Evolutionary conservation across 1,140 invertebrate species (phyloP).

Genomic region (Drosophila hydei): DNA sequence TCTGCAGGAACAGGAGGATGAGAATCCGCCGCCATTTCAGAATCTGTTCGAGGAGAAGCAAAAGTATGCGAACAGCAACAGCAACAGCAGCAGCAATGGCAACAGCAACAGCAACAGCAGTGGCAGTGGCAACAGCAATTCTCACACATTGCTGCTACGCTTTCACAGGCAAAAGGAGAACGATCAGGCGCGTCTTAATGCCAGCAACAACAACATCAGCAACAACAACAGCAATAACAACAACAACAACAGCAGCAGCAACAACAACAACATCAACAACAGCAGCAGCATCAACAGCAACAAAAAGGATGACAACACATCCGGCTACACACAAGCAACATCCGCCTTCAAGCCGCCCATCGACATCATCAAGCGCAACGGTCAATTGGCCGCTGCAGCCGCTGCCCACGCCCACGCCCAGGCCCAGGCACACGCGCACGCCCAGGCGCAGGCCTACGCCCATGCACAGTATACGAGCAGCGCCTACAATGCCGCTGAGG

Average conservation of each 20-base stretch:
- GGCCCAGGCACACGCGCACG: slow-evolving; percentile 65
- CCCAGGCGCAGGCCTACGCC: slow-evolving; percentile 26
- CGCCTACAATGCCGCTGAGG: slow-evolving; percentile 61
- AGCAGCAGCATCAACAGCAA: neutral
- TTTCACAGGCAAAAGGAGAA: slow-evolving; percentile 83
- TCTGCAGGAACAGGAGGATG: slow-evolving; percentile 87
- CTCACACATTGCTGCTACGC: slow-evolving; percentile 58
- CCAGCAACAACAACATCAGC: slow-evolving; percentile 26
- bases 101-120: slow-evolving; percentile 9
- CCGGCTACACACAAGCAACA: slow-evolving; percentile 85
- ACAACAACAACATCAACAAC: slow-evolving; percentile 16
- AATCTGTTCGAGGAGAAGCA: slow-evolving; percentile 94
- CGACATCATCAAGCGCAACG: slow-evolving; percentile 85
- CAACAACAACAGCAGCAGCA: neutral
- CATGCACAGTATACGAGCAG: slow-evolving; percentile 49
- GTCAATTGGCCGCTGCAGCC: slow-evolving; percentile 72
- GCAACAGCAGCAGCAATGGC: slow-evolving; percentile 13
- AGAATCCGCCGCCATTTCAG: slow-evolving; percentile 92
- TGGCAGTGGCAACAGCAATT: slow-evolving; percentile 18
- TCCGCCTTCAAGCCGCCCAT: slow-evolving; percentile 91
- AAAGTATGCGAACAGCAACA: slow-evolving; percentile 68
- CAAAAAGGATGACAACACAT: slow-evolving; percentile 28
- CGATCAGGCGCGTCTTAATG: slow-evolving; percentile 77
- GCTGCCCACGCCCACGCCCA: slow-evolving; percentile 62
- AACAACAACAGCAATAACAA: slow-evolving; percentile 1